phyloP scores from a whole-genome alignment of 2,888 invertebrate genomes.

The Drosophila affinis region DNA sequence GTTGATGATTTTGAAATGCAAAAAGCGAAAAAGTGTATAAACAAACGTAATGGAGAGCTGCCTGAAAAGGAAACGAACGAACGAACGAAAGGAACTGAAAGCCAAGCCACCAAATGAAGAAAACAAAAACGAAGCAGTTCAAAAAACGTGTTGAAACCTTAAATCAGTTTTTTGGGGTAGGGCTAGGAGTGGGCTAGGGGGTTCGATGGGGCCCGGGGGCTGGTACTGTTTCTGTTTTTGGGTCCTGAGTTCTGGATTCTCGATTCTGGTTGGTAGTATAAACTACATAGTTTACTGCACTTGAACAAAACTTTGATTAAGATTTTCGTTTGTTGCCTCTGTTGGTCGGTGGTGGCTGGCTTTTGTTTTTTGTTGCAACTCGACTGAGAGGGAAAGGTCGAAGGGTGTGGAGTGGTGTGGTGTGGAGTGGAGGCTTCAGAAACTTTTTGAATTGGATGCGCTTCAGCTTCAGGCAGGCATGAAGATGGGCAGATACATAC shows the following conservation, averaged over 20 bases:
- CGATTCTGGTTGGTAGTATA: constrained; percentile 34
- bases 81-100: neutral
- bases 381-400: constrained; percentile 17
- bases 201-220: neutral
- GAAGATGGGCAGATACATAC: neutral
- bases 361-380: constrained; percentile 29
- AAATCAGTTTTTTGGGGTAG: constrained; percentile 38
- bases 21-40: constrained; percentile 72
- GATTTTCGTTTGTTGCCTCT: constrained; percentile 74
- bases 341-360: constrained; percentile 14
- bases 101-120: neutral
- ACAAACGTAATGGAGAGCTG: constrained; percentile 76
- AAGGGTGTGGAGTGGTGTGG: constrained; percentile 3
- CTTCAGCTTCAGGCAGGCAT: constrained; percentile 48
- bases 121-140: constrained; percentile 9
- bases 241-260: neutral
- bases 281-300: constrained; percentile 78
- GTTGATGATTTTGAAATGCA: constrained; percentile 74
- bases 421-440: constrained; percentile 17
- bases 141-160: constrained; percentile 51
- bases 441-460: constrained; percentile 69
- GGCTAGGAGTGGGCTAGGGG: neutral
- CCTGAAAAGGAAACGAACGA: constrained; percentile 14
- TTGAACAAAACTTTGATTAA: constrained; percentile 76
- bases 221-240: neutral